phyloP scores from a whole-genome alignment of 2,888 invertebrate species.

The Xanthostigma xanthostigma region DNA sequence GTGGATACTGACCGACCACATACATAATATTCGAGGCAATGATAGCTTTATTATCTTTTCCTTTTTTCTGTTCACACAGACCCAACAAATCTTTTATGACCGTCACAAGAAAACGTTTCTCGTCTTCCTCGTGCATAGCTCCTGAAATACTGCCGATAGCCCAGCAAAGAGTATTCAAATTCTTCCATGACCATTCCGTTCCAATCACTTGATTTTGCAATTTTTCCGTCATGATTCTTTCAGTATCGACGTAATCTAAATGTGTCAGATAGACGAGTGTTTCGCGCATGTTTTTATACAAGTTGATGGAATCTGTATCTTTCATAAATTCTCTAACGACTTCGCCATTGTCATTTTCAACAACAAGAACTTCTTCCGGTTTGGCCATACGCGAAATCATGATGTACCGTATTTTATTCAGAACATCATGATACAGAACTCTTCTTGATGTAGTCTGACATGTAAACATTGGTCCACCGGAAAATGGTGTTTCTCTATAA shows the following conservation, averaged over 20 bases:
- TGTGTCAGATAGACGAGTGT: slow-evolving; percentile 96
- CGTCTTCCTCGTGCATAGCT: slow-evolving; percentile 98
- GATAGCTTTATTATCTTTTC: slow-evolving; percentile 99
- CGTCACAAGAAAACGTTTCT: slow-evolving; percentile 94
- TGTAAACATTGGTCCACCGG: slow-evolving; percentile 22
- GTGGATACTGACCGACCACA: slow-evolving; percentile 98
- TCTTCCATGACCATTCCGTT: slow-evolving; percentile 99
- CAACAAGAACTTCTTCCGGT: slow-evolving; percentile 97
- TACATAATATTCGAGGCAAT: slow-evolving; percentile 99
- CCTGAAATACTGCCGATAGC: slow-evolving; percentile 98
- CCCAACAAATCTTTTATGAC: slow-evolving; percentile 97
- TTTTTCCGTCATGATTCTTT: slow-evolving; percentile 97
- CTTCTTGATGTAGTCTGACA: slow-evolving; percentile 39
- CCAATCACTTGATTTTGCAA: slow-evolving; percentile 97
- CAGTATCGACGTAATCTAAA: slow-evolving; percentile 94
- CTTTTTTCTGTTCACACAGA: slow-evolving; percentile 93
- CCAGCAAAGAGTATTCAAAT: slow-evolving; percentile 98
- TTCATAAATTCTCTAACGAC: slow-evolving; percentile 99
- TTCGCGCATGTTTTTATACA: slow-evolving; percentile 99
- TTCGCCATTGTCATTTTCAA: slow-evolving; percentile 99
- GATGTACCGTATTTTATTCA: slow-evolving; percentile 82
- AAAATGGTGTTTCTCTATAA: slow-evolving; percentile 74
- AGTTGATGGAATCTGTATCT: slow-evolving; percentile 97
- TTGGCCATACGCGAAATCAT: slow-evolving; percentile 99
- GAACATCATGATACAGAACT: slow-evolving; percentile 61